Base-by-base conservation (phyloP, 1,140 invertebrate species). In the Diabrotica undecimpunctata region DNA sequence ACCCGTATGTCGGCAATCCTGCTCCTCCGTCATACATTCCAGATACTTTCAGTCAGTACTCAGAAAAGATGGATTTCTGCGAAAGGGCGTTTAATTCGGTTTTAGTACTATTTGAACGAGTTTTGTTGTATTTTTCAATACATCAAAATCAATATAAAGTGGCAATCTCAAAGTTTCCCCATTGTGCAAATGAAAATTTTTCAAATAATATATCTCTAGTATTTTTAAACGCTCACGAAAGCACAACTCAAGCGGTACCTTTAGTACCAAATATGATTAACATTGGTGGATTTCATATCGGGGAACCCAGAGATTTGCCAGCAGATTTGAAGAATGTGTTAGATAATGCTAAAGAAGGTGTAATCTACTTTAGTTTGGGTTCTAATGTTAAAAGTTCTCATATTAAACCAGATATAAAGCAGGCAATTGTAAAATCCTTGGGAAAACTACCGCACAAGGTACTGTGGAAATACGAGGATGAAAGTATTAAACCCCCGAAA, bases 381-480 rank as follows among this genome's bases (percentile, higher is more conserved):
- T 61, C 68, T 46, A 70, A 64, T n/a, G 50, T 70, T 9, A 64
- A 54, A 57, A 56, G 52, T 38, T 6, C 14, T 11, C 41, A 65
- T 39, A 38, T 64, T 12, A 46, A 46, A 7, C 7, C n/a, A 4
- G 11, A 65, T 46, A 35, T 66, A 35, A 14, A 67, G 11, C 52
- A 56, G 12, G 46, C 50, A 2, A 61, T 89, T 54, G 11, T 88
- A 0, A 81, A 83, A 0, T 81, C 84, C 0, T 82, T 90, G 37
- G 75, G 66, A 4, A 75, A 77, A 8, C 68, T 90, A 0, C 86
- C 86, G 14, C 82, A 86, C 50, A 84, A 81, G 39, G 80, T 89
- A 0, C 78, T 88, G 25, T 88, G 86, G 86, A 88, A 88, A 72
- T 85, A 81, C 67, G 86, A 87, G 69, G 72, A 77, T 14, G 80